Percentiles rank a stretch among this genome's conserved stretches.
Conservation (phyloP, 2,797 vertebrate species). For the Chelidonichthys spinosus region DNA sequence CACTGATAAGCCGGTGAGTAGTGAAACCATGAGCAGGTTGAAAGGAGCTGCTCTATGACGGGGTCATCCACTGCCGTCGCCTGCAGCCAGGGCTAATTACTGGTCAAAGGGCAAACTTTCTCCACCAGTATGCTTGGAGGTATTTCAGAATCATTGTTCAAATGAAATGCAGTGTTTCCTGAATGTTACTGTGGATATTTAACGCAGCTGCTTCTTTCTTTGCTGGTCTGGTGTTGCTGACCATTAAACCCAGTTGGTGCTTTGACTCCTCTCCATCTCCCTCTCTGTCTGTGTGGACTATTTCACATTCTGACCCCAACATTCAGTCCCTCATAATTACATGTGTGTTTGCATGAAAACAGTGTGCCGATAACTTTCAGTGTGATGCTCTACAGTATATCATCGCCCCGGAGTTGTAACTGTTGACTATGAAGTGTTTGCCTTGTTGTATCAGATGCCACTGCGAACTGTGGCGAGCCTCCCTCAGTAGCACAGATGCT, state of each 20-base stretch:
- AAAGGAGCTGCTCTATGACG: conserved; percentile 33
- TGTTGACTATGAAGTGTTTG: conserved; percentile 58
- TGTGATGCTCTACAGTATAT: conserved; percentile 40
- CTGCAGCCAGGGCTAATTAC: conserved; percentile 32
- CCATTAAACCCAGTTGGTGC: conserved; percentile 49
- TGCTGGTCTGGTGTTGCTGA: conserved; percentile 36
- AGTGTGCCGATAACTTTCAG: conserved; percentile 53
- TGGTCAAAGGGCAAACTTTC: conserved; percentile 38
- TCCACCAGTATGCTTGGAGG: conserved; percentile 18
- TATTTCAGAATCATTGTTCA: conserved; percentile 41
- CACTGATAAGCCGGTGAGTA: conserved; percentile 90
- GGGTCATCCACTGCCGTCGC: conserved; percentile 34
- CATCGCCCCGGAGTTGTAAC: conserved; percentile 38
- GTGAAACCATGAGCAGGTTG: conserved; percentile 25
- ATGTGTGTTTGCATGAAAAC: conserved; percentile 66
- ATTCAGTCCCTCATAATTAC: conserved; percentile 67
- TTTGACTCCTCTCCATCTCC: conserved; percentile 25
- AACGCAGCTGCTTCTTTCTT: not conserved
- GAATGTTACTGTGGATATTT: conserved; percentile 30
- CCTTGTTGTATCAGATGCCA: conserved; percentile 48
- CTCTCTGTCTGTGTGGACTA: conserved; percentile 7
- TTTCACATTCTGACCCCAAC: conserved; percentile 42
- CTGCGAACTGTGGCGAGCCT: conserved; percentile 29
- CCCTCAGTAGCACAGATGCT: conserved; percentile 33
- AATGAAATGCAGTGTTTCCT: conserved; percentile 31